Conservation (phyloP, 2,888 invertebrate species). For the Tetragnatha montana region DNA sequence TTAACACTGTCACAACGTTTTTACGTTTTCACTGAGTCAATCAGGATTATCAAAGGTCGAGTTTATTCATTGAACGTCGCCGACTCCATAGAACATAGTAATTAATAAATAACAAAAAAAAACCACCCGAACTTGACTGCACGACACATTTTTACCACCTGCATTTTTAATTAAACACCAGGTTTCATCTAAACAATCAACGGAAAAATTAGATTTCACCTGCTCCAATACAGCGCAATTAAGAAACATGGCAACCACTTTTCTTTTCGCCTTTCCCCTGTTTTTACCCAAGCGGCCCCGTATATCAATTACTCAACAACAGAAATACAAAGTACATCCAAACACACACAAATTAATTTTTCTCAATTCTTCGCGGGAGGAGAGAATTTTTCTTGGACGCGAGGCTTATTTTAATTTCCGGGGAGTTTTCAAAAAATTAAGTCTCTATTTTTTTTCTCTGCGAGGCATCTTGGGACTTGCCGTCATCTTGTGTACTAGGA, state of each 20-base stretch:
- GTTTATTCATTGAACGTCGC: no score
- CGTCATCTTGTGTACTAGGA: slow-evolving; percentile 11
- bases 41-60: no score
- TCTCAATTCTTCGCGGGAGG: slow-evolving; percentile 21
- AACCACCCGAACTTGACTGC: not conserved
- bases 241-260: not conserved
- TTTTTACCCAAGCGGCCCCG: not conserved
- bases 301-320: slow-evolving; percentile 55
- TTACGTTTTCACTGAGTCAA: no score
- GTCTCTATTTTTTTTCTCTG: slow-evolving; percentile 1
- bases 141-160: not conserved
- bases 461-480: slow-evolving; percentile 11
- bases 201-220: not conserved
- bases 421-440: slow-evolving; percentile 40
- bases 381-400: slow-evolving; percentile 12
- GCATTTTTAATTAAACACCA: not conserved
- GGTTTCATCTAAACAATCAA: no score
- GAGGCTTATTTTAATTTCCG: slow-evolving; percentile 45
- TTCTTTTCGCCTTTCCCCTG: not conserved
- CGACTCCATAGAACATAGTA: not conserved
- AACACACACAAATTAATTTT: slow-evolving; percentile 48
- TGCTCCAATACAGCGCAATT: not conserved
- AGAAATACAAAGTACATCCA: slow-evolving; percentile 26
- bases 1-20: no score
- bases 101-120: not conserved